Percentiles rank a stretch among this genome's conserved stretches.
Conservation (phyloP, 2,113 vertebrate genomes). For the Uropsilus gracilis region DNA sequence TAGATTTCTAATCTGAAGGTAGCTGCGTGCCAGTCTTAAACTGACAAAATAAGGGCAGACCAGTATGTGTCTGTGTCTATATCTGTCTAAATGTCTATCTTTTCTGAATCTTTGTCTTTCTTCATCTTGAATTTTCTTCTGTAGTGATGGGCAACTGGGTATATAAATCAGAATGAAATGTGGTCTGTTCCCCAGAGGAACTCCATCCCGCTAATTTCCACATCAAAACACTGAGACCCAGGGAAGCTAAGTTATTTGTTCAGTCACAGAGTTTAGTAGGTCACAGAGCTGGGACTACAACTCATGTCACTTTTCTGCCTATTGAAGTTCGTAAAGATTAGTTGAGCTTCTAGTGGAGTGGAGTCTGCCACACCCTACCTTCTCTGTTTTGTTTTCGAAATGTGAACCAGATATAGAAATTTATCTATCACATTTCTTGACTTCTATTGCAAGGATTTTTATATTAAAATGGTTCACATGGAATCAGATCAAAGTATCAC, state of each 20-base stretch:
- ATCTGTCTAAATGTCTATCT: not conserved
- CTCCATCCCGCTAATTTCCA: not conserved
- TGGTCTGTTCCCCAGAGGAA: not conserved
- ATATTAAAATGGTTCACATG: not conserved
- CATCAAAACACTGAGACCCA: not conserved
- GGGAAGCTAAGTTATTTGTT: not conserved
- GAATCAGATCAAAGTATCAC: not conserved
- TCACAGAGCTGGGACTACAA: constrained; percentile 4
- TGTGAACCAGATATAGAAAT: not conserved
- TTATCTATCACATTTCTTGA: not conserved
- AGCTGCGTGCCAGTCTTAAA: not conserved
- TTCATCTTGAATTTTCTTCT: not conserved
- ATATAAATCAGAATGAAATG: constrained; percentile 33
- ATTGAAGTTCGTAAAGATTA: constrained; percentile 40
- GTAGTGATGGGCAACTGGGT: not conserved
- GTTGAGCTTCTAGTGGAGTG: not conserved
- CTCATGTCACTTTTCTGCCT: constrained; percentile 31
- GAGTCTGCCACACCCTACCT: not conserved
- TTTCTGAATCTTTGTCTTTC: not conserved
- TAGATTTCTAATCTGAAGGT: not conserved
- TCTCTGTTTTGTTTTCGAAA: not conserved
- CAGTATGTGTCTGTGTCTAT: not conserved
- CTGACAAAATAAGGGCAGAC: not conserved
- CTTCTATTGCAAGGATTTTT: not conserved
- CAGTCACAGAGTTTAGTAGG: not conserved